Conservation (phyloP, 2,797 vertebrate species). For the Betta splendens region DNA sequence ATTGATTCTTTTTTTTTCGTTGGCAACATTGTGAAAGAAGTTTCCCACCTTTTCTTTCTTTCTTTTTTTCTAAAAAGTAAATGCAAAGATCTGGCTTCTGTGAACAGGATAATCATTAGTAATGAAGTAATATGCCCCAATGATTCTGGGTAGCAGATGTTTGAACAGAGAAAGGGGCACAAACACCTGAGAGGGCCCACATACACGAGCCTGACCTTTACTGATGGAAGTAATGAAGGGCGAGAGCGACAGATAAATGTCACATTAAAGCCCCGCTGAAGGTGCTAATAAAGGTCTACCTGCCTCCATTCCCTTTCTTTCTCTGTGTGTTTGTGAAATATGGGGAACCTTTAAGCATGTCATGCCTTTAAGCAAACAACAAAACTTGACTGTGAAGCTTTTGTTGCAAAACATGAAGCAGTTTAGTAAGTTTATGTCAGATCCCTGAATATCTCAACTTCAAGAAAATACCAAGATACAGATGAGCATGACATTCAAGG, state of each 20-base stretch:
- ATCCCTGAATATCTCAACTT: not conserved
- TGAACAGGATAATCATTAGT: conserved; percentile 13
- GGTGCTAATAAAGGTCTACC: conserved; percentile 42
- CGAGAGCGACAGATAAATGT: conserved; percentile 54
- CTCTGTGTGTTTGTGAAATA: conserved; percentile 21
- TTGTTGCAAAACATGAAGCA: not conserved
- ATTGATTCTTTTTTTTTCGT: conserved; percentile 13
- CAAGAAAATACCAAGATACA: no score
- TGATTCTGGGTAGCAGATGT: conserved; percentile 34
- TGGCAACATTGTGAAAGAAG: not conserved
- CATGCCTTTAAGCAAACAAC: conserved; percentile 35
- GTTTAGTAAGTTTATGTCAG: not conserved
- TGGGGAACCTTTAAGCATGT: conserved; percentile 10
- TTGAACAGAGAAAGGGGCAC: conserved; percentile 11
- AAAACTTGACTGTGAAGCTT: conserved; percentile 1
- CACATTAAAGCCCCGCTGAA: conserved; percentile 51
- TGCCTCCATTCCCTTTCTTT: not conserved
- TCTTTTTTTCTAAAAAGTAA: conserved; percentile 8
- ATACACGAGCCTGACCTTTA: conserved; percentile 62
- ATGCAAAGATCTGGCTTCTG: conserved; percentile 11
- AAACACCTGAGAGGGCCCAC: conserved; percentile 41
- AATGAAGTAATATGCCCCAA: conserved; percentile 28
- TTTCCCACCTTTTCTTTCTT: not conserved
- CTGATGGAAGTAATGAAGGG: conserved; percentile 60
- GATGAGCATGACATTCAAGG: no score